Evolutionary conservation across 2,797 vertebrate species (phyloP).

Genomic region (Lophius americanus): DNA sequence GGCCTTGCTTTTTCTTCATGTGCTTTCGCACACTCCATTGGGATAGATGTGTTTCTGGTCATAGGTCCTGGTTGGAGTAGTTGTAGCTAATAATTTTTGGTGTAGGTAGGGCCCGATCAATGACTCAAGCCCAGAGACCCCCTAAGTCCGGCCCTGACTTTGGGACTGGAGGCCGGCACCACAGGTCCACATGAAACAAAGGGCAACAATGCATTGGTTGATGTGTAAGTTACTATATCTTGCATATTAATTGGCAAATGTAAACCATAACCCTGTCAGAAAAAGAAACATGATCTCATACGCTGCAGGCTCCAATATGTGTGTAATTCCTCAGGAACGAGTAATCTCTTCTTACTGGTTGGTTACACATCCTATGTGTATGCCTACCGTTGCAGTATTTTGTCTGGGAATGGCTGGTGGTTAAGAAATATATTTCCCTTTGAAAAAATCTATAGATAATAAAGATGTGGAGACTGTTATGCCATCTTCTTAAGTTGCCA

Average conservation of each 20-base stretch:
- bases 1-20: no score
- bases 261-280: constrained; percentile 51
- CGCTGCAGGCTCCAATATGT: constrained; percentile 40
- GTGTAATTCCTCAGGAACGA: constrained; percentile 37
- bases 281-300: constrained; percentile 61
- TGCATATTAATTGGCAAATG: constrained; percentile 48
- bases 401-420: background rate
- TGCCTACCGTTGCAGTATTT: constrained; percentile 19
- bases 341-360: constrained; percentile 26
- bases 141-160: no score
- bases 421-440: constrained; percentile 3
- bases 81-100: no score
- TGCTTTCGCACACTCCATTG: no score
- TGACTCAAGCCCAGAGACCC: no score
- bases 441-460: constrained; percentile 37
- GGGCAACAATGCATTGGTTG: constrained; percentile 28
- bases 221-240: constrained; percentile 49
- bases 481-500: constrained; percentile 26
- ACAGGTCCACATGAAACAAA: constrained; percentile 49
- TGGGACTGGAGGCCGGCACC: constrained; percentile 39
- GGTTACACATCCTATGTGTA: constrained; percentile 40
- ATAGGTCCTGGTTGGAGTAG: no score
- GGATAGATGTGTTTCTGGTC: no score
- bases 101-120: no score
- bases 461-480: constrained; percentile 43